Evolutionary conservation across 1,140 invertebrate genomes (phyloP).

Genomic region (Drosophila ironensis): DNA sequence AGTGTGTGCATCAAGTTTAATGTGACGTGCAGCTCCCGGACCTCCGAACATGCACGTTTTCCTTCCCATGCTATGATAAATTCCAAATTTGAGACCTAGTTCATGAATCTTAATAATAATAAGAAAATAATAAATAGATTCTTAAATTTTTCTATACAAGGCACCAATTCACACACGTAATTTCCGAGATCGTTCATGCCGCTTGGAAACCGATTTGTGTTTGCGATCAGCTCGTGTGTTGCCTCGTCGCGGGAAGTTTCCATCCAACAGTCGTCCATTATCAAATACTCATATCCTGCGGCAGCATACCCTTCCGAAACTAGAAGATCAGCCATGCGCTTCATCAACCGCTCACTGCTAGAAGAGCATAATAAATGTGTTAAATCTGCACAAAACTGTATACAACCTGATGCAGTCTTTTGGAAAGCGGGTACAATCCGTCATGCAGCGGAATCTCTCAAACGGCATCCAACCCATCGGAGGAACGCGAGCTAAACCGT

Average conservation of each 20-base stretch:
- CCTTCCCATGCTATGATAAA: constrained; percentile 97
- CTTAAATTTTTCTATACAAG: background rate
- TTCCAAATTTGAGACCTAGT: constrained; percentile 96
- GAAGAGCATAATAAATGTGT: background rate
- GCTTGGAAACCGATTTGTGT: constrained; percentile 92
- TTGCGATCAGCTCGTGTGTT: constrained; percentile 89
- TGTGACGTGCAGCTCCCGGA: constrained; percentile 93
- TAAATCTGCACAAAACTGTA: constrained; percentile 44
- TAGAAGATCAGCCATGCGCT: constrained; percentile 94
- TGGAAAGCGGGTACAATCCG: constrained; percentile 94
- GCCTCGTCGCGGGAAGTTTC: constrained; percentile 88
- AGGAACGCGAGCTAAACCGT: constrained; percentile 91
- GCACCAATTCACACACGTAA: constrained; percentile 88
- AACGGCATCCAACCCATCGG: constrained; percentile 95
- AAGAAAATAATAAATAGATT: background rate
- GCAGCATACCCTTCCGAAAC: constrained; percentile 93
- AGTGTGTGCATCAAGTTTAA: constrained; percentile 92
- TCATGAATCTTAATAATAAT: constrained; percentile 98
- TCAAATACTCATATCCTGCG: constrained; percentile 95
- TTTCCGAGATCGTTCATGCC: constrained; percentile 94
- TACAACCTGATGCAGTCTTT: constrained; percentile 94
- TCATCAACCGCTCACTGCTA: constrained; percentile 93
- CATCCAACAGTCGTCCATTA: constrained; percentile 98
- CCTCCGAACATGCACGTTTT: constrained; percentile 97
- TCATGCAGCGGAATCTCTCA: constrained; percentile 95